phyloP scores from a whole-genome alignment of 1,140 invertebrate species.

The Spodoptera frugiperda region DNA sequence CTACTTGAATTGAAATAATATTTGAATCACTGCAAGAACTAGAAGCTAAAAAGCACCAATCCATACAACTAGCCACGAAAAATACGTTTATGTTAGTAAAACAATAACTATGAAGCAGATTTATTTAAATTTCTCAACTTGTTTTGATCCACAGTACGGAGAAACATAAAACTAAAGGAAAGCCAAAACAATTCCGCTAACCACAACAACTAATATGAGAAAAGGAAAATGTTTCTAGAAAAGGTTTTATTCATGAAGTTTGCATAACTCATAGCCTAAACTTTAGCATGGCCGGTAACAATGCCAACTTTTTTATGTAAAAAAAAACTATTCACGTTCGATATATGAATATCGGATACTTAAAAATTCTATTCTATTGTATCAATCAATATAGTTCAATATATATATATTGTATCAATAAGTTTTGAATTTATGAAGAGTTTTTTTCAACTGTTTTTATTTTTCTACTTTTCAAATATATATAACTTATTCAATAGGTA shows the following conservation, averaged over 20 bases:
- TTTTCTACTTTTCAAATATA: too few species aligned
- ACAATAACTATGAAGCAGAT: neutral
- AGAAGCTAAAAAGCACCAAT: too few species aligned
- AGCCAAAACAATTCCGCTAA: constrained; percentile 24
- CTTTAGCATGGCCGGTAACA: constrained; percentile 18
- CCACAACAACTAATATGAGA: constrained; percentile 27
- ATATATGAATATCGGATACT: neutral
- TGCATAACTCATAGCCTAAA: constrained; percentile 15
- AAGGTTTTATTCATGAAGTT: constrained; percentile 38
- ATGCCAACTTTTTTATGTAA: neutral
- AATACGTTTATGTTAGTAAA: neutral
- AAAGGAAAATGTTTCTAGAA: neutral
- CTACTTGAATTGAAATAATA: too few species aligned
- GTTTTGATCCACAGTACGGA: constrained; percentile 21
- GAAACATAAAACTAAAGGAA: constrained; percentile 21
- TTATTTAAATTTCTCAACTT: constrained; percentile 17
- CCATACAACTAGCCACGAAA: neutral
- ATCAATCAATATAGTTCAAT: neutral
- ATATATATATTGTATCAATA: too few species aligned
- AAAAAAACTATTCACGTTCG: constrained; percentile 2
- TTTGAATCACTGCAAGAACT: too few species aligned
- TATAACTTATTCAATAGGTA: too few species aligned
- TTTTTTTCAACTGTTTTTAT: too few species aligned
- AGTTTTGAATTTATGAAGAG: too few species aligned
- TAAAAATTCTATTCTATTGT: neutral